These are phyloP conservation scores for Ascaphus truei DNA, from an alignment of 2,113 vertebrate genomes.

Conservation along the genomic window DNA sequence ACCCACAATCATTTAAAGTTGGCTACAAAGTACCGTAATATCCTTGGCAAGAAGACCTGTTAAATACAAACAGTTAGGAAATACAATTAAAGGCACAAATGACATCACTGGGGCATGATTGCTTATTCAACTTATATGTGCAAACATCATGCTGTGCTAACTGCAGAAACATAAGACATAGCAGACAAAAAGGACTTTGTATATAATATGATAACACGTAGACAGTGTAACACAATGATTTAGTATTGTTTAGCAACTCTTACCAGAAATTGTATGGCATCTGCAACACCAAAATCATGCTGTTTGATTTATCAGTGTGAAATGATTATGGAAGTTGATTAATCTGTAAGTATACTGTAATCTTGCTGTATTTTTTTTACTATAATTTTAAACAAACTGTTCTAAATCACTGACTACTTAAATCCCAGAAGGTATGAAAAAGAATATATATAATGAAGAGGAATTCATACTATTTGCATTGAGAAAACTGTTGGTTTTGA, in stretches of 20 bases:
- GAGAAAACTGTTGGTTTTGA: constrained; percentile 27
- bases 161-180: not conserved
- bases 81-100: not conserved
- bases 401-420: constrained; percentile 9
- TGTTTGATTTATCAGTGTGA: too few species aligned
- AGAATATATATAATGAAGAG: constrained; percentile 26
- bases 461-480: constrained; percentile 12
- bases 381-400: constrained; percentile 3
- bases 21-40: not conserved
- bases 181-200: not conserved
- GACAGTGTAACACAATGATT: constrained; percentile 27
- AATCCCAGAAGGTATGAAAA: constrained; percentile 17
- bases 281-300: not conserved
- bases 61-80: not conserved
- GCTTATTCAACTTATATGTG: not conserved
- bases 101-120: not conserved
- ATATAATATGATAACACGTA: not conserved
- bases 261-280: constrained; percentile 10
- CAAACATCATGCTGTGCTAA: not conserved
- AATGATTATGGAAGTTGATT: not conserved
- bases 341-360: not conserved
- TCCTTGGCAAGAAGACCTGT: not conserved
- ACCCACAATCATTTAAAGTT: not conserved
- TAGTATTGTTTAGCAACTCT: constrained; percentile 1
- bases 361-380: not conserved